Evolutionary conservation across 2,888 invertebrate genomes (phyloP), one percentile per base, ranked within the genome.

Genomic region (Pristionchus arcanus): DNA sequence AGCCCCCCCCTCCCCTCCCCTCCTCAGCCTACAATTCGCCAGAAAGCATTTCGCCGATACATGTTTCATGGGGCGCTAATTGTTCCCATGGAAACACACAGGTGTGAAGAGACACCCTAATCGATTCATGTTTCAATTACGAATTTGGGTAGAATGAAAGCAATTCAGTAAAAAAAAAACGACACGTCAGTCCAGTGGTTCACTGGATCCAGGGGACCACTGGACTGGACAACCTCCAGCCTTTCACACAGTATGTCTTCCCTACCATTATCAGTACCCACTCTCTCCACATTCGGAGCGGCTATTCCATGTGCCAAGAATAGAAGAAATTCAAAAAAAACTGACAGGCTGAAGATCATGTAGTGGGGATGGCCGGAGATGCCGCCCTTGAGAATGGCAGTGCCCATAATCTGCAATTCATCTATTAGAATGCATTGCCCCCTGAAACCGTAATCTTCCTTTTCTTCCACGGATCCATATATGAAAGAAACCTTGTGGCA

Each of bases 261-360:
- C n/a, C n/a, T n/a, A n/a, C n/a, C n/a, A n/a, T n/a, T n/a, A n/a
- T n/a, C n/a, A n/a, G n/a, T n/a, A n/a, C n/a, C n/a, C n/a, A n/a
- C n/a, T n/a, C n/a, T n/a, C n/a, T n/a, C n/a, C n/a, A n/a, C n/a
- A n/a, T n/a, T n/a, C n/a, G n/a, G n/a, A n/a, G n/a, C n/a, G n/a
- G n/a, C n/a, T n/a, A n/a, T n/a, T n/a, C n/a, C n/a, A n/a, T n/a
- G n/a, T n/a, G n/a, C n/a, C n/a, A n/a, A 15, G 19, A n/a, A n/a
- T 42, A 7, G 3, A 13, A 77, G 21, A 7, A 77, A 34, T 34
- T 31, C 19, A 42, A 59, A 59, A 13, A 19, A 42, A 31, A 85
- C 85, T 25, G 2, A 81, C 84, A 85, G 11, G 31, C 59, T 59
- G 63, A 85, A 85, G 55, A 85, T 85, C 25, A 34, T 59, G 63